Percentiles rank a stretch among this genome's conserved stretches.
Conservation (phyloP, 2,797 vertebrate genomes). For the Enteromius paludinosus region DNA sequence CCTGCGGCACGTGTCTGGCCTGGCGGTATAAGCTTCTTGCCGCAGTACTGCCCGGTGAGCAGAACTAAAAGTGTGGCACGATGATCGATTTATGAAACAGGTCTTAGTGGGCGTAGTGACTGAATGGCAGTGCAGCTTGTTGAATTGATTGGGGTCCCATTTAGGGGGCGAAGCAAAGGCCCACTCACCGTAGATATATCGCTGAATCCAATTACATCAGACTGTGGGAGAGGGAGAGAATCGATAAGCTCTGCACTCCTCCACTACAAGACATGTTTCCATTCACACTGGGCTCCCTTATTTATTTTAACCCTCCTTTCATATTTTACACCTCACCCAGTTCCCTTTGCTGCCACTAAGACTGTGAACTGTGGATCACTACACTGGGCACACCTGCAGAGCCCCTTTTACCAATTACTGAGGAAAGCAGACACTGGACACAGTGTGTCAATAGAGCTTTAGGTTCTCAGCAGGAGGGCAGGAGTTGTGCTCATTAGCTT, state of each 20-base stretch:
- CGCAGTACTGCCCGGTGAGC: neutral
- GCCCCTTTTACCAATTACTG: slow-evolving; percentile 48
- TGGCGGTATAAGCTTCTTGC: neutral
- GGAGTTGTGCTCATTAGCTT: slow-evolving; percentile 31
- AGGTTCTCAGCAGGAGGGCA: slow-evolving; percentile 14
- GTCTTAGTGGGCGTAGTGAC: slow-evolving; percentile 36
- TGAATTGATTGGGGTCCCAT: slow-evolving; percentile 50
- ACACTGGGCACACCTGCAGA: slow-evolving; percentile 29
- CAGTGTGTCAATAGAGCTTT: slow-evolving; percentile 36
- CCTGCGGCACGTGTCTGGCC: neutral
- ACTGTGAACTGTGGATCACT: slow-evolving; percentile 20
- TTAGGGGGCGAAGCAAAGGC: slow-evolving; percentile 42
- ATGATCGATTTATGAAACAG: slow-evolving; percentile 43
- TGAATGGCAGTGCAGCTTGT: slow-evolving; percentile 47
- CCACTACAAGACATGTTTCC: slow-evolving; percentile 37
- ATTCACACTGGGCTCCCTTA: slow-evolving; percentile 24
- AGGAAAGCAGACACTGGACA: slow-evolving; percentile 16
- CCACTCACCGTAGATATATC: slow-evolving; percentile 50
- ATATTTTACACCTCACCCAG: slow-evolving; percentile 4
- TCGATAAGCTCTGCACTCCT: slow-evolving; percentile 51
- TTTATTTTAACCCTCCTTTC: slow-evolving; percentile 29
- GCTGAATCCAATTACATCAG: slow-evolving; percentile 58
- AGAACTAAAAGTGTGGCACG: slow-evolving; percentile 9
- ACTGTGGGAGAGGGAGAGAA: slow-evolving; percentile 37
- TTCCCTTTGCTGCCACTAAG: slow-evolving; percentile 18